phyloP scores from a whole-genome alignment of 2,888 invertebrate species.

The Spilosoma lubricipeda region DNA sequence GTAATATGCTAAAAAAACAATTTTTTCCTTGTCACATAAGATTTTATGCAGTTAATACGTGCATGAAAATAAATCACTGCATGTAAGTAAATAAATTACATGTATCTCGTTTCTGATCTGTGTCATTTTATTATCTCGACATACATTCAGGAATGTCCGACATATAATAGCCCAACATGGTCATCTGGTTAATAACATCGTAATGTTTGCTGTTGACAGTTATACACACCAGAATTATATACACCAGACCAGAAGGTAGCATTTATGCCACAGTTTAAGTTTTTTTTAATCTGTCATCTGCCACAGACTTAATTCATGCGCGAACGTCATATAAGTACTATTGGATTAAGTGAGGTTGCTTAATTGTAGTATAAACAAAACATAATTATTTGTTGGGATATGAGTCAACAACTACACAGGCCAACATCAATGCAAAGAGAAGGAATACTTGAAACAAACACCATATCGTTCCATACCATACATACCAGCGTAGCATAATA shows the following conservation, averaged over 20 bases:
- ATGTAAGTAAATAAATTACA: neutral
- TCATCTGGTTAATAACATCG: neutral
- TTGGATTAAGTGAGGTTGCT: neutral
- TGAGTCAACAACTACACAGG: no score
- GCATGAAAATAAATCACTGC: neutral
- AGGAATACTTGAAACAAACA: no score
- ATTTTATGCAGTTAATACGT: neutral
- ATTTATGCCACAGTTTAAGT: neutral
- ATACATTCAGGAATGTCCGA: neutral
- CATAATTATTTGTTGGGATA: neutral
- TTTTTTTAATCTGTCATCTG: neutral
- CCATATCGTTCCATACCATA: no score
- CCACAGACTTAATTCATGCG: neutral
- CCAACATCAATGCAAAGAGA: no score
- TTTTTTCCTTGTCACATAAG: neutral
- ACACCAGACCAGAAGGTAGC: neutral
- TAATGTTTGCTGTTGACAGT: neutral
- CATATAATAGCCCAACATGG: neutral
- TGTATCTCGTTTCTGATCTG: neutral
- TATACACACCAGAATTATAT: neutral
- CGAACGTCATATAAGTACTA: neutral
- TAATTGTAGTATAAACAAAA: neutral
- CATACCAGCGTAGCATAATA: no score
- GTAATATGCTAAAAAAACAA: neutral
- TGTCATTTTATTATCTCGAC: neutral